A percentile compares a stretch with the other conserved stretches of the same genome.
phyloP scores from a whole-genome alignment of 2,113 vertebrate species.

The Clupea harengus region DNA sequence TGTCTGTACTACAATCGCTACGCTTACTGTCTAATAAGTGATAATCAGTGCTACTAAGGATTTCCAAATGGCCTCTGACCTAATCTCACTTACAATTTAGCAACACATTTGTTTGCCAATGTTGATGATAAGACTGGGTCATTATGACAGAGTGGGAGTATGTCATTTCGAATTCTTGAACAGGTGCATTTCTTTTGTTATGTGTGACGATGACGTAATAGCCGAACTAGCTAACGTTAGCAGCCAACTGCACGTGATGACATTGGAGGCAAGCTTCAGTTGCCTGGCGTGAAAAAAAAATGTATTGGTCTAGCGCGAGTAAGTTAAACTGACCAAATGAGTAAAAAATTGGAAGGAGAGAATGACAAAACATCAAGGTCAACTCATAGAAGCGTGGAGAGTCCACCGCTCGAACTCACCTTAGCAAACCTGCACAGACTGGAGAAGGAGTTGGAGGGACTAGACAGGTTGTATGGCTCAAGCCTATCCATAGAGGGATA shows the following conservation, averaged over 20 bases:
- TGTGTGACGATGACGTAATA: background rate
- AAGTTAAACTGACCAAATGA: background rate
- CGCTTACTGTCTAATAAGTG: too few species aligned
- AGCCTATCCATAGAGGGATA: background rate
- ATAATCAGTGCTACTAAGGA: too few species aligned
- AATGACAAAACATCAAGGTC: background rate
- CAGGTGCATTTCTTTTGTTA: background rate
- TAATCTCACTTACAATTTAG: too few species aligned
- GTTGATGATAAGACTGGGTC: background rate
- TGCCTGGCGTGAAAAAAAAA: background rate
- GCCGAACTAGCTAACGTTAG: background rate
- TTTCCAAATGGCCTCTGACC: too few species aligned
- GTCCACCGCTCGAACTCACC: background rate
- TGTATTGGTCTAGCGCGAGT: background rate
- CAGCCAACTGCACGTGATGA: background rate
- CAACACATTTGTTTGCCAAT: too few species aligned
- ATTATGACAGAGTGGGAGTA: background rate
- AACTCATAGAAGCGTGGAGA: background rate
- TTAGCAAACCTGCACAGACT: background rate
- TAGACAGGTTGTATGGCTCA: slow-evolving; percentile 6
- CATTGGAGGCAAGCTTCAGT: background rate
- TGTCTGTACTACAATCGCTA: too few species aligned
- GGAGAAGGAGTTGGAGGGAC: background rate
- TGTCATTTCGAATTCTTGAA: background rate
- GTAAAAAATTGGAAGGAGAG: background rate